Evolutionary conservation across 2,797 vertebrate species (phyloP).

Genomic region (Malurus leucopterus): DNA sequence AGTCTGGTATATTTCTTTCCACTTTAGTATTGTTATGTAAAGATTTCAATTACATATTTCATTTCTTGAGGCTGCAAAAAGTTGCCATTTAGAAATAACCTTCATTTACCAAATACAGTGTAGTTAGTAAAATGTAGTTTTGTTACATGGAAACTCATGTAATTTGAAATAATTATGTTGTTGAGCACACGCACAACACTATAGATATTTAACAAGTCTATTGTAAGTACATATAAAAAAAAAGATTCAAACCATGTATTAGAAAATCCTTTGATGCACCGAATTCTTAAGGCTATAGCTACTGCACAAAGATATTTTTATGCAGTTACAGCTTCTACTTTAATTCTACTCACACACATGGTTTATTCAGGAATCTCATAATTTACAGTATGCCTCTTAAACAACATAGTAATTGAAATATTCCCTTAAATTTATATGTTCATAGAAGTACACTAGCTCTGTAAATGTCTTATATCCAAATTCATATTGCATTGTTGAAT

Average conservation of each 20-base stretch:
- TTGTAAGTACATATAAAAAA: background rate
- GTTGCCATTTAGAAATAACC: background rate
- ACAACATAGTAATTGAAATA: background rate
- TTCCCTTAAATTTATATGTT: background rate
- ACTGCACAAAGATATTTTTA: background rate
- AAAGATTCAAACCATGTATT: background rate
- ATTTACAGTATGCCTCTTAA: background rate
- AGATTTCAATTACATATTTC: background rate
- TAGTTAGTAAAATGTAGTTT: background rate
- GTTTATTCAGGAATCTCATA: background rate
- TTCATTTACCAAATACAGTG: background rate
- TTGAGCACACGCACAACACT: background rate
- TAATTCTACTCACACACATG: background rate
- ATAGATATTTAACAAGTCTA: background rate
- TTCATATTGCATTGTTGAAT: background rate
- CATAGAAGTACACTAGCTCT: background rate
- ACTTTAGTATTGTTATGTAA: background rate
- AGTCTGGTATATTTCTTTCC: background rate
- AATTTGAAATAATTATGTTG: conserved; percentile 10
- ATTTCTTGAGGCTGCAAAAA: background rate
- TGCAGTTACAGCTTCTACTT: background rate
- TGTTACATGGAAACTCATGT: background rate
- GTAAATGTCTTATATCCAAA: background rate
- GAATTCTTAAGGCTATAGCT: background rate
- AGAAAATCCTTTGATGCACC: background rate